Base-by-base conservation (phyloP, 2,888 invertebrate genomes). In the Temnothorax rugatulus region DNA sequence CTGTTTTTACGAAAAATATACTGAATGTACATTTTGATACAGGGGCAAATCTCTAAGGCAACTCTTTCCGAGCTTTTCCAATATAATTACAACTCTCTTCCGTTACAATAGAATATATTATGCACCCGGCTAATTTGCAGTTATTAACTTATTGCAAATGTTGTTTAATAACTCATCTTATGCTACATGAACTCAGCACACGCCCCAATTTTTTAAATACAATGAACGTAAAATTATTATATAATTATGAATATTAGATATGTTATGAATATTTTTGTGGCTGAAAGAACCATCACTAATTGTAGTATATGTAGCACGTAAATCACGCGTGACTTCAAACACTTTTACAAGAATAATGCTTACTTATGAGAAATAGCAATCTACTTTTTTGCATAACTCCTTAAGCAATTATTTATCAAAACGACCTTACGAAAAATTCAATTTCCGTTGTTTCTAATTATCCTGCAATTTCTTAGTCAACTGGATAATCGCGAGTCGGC, bases 401-500 rank as follows among this genome's bases (percentile, higher is more conserved):
- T 25, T 9, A 69, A 52, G 44, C 8, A 44, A 44, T 44, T 38
- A 41, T 52, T 41, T 44, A 41, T 34, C 47, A 13, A 47, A 59
- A 38, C 34, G 13, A 21, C 21, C n/a, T 47, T 25, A 13, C 41
- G 15, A 44, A 21, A 44, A 66, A 66, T 44, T 69, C 25, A 47
- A 57, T 44, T 38, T 44, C 38, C 66, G 34, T 34, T 47, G 57
- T n/a, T 77, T 52, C 76, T 75, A 50, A 66, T 66, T 41, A 66
- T 11, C 34, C 13, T 15, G 50, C 66, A 77, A 75, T 77, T 76
- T 77, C 77, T 75, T 66, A 66, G n/a, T 57, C 25, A 38, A 8
- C 25, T 25, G 54, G 66, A 38, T 54, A 57, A 66, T 76, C 66
- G 47, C 66, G 34, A n/a, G 59, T 21, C 34, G 25, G 4, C 63